Conservation (phyloP, 2,797 vertebrate species). For the Paguma larvata region DNA sequence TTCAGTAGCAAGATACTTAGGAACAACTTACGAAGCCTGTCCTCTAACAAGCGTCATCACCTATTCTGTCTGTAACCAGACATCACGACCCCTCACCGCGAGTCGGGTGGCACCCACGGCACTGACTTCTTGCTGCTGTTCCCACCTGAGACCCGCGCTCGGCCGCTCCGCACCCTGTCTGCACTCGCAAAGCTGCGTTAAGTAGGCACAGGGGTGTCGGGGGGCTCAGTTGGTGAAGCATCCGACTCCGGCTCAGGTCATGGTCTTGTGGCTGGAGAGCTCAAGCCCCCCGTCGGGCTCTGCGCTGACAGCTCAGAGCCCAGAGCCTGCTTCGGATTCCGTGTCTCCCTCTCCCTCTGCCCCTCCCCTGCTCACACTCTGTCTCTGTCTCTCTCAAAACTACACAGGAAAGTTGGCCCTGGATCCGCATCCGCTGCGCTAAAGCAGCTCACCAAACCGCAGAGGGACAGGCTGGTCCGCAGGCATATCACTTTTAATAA, state of each 20-base stretch:
- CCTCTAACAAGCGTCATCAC: neutral
- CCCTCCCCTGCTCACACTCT: no score
- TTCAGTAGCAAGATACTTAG: neutral
- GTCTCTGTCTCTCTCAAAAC: no score
- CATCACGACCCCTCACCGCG: fast-evolving
- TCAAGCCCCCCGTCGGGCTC: no score
- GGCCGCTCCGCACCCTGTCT: neutral
- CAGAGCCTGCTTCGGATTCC: no score
- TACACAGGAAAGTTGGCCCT: no score
- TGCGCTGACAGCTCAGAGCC: no score
- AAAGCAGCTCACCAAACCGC: neutral
- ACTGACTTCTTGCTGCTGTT: fast-evolving
- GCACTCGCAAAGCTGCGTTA: fast-evolving
- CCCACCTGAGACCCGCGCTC: neutral
- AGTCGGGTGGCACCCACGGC: neutral
- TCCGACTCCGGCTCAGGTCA: no score
- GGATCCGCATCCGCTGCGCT: no score
- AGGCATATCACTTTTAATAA: neutral
- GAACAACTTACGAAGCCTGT: neutral
- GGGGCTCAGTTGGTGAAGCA: no score
- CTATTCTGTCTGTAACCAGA: neutral
- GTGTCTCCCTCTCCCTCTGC: no score
- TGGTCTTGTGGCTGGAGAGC: no score
- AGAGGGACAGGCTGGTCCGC: fast-evolving
- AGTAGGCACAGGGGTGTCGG: no score